These are phyloP conservation scores for Beaufortia kweichowensis DNA, from an alignment of 2,113 vertebrate species.

Conservation along the genomic window DNA sequence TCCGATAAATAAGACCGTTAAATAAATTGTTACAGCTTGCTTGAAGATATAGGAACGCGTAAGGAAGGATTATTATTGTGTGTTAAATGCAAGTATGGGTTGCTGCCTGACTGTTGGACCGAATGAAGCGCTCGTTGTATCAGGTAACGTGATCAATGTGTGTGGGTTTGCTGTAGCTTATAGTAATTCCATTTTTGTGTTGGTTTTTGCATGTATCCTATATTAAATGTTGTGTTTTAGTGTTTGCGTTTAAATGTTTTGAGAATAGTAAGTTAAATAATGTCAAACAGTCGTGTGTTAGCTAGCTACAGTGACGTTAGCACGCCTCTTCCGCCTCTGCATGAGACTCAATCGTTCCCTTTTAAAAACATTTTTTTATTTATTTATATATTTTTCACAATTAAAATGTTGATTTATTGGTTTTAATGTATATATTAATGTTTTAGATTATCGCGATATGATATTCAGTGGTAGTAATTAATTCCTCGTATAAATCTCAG, in stretches of 20 bases:
- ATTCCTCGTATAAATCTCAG: not conserved
- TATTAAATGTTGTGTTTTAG: not conserved
- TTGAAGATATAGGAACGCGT: not conserved
- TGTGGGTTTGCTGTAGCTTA: not conserved
- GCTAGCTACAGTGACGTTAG: slow-evolving; percentile 7
- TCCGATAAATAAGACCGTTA: not conserved
- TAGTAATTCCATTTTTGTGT: not conserved
- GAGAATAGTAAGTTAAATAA: not conserved
- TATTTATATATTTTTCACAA: not conserved
- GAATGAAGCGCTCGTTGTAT: slow-evolving; percentile 91
- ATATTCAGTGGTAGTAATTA: not conserved
- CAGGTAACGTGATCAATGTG: slow-evolving; percentile 59
- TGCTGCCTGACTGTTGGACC: slow-evolving; percentile 90
- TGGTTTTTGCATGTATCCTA: not conserved
- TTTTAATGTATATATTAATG: not conserved
- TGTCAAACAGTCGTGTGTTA: slow-evolving; percentile 2
- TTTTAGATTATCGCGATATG: not conserved
- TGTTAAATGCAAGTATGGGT: slow-evolving; percentile 74
- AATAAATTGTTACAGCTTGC: slow-evolving; percentile 2
- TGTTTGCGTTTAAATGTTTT: not conserved
- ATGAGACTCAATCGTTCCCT: not conserved
- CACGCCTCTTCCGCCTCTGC: slow-evolving; percentile 21
- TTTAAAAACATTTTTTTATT: not conserved
- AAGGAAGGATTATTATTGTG: not conserved
- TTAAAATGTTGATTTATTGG: no score